A percentile compares a stretch with the other conserved stretches of the same genome.
Evolutionary conservation across 1,140 invertebrate genomes (phyloP).

Genomic region (Aphelenchoides avenae): DNA sequence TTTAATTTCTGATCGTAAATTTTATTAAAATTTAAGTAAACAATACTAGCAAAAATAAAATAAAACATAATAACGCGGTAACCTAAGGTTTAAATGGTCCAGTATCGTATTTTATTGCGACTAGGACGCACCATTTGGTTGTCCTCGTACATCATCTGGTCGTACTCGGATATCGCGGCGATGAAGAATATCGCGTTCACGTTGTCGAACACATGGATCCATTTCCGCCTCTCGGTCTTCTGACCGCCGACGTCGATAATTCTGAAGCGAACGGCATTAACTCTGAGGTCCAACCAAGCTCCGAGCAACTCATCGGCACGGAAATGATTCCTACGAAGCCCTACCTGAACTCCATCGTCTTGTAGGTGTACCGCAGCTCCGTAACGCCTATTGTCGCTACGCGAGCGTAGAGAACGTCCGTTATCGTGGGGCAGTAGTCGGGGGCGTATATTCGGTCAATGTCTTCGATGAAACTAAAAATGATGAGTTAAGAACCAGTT

Average conservation of each 20-base stretch:
- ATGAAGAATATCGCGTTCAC: slow-evolving; percentile 61
- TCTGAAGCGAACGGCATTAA: slow-evolving; percentile 43
- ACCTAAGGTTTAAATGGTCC: no score
- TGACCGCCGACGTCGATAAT: slow-evolving; percentile 68
- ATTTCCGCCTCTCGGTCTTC: slow-evolving; percentile 74
- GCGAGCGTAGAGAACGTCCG: slow-evolving; percentile 20
- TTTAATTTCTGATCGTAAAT: no score
- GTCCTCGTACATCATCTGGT: slow-evolving; percentile 52
- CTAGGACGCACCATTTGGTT: slow-evolving; percentile 15
- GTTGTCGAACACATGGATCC: slow-evolving; percentile 52
- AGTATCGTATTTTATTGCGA: no score
- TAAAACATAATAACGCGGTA: no score
- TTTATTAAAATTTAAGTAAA: no score
- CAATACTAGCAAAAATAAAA: no score
- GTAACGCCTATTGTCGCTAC: slow-evolving; percentile 31
- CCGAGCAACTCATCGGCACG: no score
- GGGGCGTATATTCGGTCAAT: slow-evolving; percentile 83
- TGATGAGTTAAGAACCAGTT: no score
- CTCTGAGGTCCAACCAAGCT: slow-evolving; percentile 65
- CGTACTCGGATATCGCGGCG: slow-evolving; percentile 62
- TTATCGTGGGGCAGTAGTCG: slow-evolving; percentile 81
- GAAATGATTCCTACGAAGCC: neutral
- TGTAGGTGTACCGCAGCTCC: slow-evolving; percentile 29
- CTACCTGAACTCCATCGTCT: slow-evolving; percentile 34
- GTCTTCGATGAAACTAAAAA: slow-evolving; percentile 82